These are phyloP conservation scores for Eulemur mongoz DNA, from an alignment of 2,797 vertebrate genomes.

Conservation along the genomic window DNA sequence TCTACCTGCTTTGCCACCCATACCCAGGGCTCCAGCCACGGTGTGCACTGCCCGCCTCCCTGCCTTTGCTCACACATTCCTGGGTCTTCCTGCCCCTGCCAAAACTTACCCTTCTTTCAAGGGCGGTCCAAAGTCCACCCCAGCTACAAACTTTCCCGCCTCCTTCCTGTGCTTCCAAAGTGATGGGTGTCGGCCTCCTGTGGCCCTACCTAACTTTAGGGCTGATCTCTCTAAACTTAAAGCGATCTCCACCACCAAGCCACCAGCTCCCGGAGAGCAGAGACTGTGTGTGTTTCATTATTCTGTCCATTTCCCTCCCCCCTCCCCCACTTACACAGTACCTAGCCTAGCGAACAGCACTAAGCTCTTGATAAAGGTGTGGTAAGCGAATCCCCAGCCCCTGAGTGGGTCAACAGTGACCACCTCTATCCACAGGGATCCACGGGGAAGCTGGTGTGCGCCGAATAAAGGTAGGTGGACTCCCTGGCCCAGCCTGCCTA, in stretches of 20 bases:
- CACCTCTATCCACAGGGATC: constrained; percentile 87
- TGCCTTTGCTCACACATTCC: background rate
- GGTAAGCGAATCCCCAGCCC: background rate
- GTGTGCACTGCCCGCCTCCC: background rate
- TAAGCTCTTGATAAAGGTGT: background rate
- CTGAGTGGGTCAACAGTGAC: background rate
- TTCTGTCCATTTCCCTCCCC: background rate
- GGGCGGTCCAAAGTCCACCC: background rate
- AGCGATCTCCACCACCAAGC: background rate
- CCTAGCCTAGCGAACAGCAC: background rate
- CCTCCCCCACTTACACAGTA: background rate
- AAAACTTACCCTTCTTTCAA: background rate
- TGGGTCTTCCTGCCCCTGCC: background rate
- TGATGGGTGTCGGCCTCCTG: background rate
- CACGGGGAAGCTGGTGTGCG: constrained; percentile 95
- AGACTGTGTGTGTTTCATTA: background rate
- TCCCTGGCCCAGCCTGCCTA: accelerated
- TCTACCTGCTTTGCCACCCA: background rate
- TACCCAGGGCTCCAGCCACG: background rate
- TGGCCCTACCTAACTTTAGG: background rate
- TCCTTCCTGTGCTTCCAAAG: background rate
- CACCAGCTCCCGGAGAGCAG: background rate
- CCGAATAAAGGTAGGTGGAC: constrained; percentile 90
- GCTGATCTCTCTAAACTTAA: background rate
- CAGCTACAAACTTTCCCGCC: background rate